A percentile compares a stretch with the other conserved stretches of the same genome.
phyloP scores from a whole-genome alignment of 2,888 invertebrate species.

The Cerastis leucographa region DNA sequence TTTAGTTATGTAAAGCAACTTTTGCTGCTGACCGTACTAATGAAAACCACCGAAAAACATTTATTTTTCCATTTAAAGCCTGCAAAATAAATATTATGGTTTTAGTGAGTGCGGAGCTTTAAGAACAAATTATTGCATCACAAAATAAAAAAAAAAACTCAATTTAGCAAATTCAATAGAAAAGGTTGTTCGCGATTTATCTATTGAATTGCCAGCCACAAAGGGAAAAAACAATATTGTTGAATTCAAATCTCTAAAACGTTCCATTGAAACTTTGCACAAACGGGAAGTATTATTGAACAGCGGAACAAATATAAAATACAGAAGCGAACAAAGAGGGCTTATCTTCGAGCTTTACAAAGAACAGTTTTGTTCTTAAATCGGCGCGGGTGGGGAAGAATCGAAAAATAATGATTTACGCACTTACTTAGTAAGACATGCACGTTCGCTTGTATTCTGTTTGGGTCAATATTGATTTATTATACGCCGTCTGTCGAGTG shows the following conservation, averaged over 20 bases:
- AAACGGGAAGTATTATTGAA: slow-evolving; percentile 36
- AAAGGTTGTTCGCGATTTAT: neutral
- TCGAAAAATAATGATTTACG: slow-evolving; percentile 68
- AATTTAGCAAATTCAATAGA: neutral
- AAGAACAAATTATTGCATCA: neutral
- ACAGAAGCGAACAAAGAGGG: slow-evolving; percentile 52
- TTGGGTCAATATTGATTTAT: slow-evolving; percentile 67
- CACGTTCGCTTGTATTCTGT: slow-evolving; percentile 67
- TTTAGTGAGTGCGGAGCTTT: neutral
- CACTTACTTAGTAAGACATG: slow-evolving; percentile 66
- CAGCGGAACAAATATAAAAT: slow-evolving; percentile 48
- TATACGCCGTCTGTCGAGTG: slow-evolving; percentile 29
- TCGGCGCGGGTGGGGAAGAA: slow-evolving; percentile 50
- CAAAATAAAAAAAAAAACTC: neutral
- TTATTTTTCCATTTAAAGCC: neutral
- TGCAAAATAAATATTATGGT: neutral
- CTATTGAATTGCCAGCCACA: slow-evolving; percentile 6
- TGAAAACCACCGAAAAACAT: neutral
- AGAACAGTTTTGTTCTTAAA: slow-evolving; percentile 63
- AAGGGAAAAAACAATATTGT: slow-evolving; percentile 24
- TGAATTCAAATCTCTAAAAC: slow-evolving; percentile 34
- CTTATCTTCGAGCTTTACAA: slow-evolving; percentile 62
- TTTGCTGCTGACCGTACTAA: no score
- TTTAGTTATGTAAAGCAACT: no score
- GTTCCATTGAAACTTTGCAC: slow-evolving; percentile 30